These are phyloP conservation scores for Nomada ferruginata DNA, from an alignment of 2,888 invertebrate genomes.

Conservation along the genomic window DNA sequence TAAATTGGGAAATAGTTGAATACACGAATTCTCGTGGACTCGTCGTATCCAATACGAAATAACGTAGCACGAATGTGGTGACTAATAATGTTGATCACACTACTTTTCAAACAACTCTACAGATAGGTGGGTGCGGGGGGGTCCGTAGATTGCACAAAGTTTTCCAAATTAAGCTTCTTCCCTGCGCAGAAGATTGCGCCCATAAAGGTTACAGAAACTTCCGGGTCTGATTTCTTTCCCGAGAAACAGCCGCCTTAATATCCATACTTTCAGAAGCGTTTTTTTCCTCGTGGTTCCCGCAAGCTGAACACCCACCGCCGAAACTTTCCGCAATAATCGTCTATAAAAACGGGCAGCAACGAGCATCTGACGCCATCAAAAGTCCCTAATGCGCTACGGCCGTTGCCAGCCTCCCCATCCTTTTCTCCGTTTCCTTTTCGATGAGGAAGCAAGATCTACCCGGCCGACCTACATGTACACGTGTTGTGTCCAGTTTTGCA, in stretches of 20 bases:
- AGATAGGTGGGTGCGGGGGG: too few relatives aligned
- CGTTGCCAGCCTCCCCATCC: neutral
- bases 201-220: slow-evolving; percentile 2
- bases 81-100: too few relatives aligned
- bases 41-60: too few relatives aligned
- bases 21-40: too few relatives aligned
- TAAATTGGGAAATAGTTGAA: neutral
- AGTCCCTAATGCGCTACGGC: slow-evolving; percentile 60
- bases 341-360: slow-evolving; percentile 55
- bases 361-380: slow-evolving; percentile 67
- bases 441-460: neutral
- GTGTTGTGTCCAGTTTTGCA: slow-evolving; percentile 50
- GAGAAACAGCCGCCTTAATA: slow-evolving; percentile 6
- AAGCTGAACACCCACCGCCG: neutral
- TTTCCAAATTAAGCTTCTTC: too few relatives aligned
- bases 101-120: too few relatives aligned
- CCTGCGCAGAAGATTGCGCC: neutral
- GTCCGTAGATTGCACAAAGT: too few relatives aligned
- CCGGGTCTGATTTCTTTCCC: neutral
- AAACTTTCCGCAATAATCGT: slow-evolving; percentile 66
- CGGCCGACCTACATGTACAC: neutral
- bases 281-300: neutral
- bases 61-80: too few relatives aligned
- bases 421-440: slow-evolving; percentile 13
- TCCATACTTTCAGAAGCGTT: slow-evolving; percentile 9